Evolutionary conservation across 1,140 invertebrate genomes (phyloP), one percentile per base, ranked within the genome.

Genomic region (Pachyrhynchus sulphureomaculatus): DNA sequence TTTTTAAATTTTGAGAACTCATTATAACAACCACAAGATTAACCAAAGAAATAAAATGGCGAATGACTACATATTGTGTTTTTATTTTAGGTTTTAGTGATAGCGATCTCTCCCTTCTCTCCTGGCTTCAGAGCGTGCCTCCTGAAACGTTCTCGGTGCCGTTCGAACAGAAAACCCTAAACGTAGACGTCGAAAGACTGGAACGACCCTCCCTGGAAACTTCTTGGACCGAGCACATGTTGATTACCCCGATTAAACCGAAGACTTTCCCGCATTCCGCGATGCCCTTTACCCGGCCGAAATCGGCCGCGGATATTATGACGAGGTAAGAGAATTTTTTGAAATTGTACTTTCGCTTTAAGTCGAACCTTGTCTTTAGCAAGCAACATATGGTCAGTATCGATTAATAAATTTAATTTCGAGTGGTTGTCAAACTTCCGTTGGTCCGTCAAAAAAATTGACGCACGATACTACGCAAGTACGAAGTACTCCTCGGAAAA

Each of bases 151-250:
- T 96, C 77, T 88, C 88, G 9, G 91, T 93, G 59, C 95, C 95
- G 0, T 98, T 98, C 76, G 94, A 96, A 74, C 93, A 97, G 74
- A 86, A 91, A 71, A 90, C 88, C 18, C 79, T 98, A 4, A 92
- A 93, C 75, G 90, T 96, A 2, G 91, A 95, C 72, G 87, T 96
- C 1, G 91, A 94, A 70, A 83, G 90, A 37, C 76, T 98, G 39
- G 90, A 94, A 69, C 87, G 93, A 68, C 93, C 93, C 0, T 88
- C 86, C 1, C 77, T 97, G 57, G 94, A 96, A 75, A 95, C 95
- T 0, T 95, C 93, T 0, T 98, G 95, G 95, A 95, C 93, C 0
- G 95, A 97, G 73, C 93, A 97, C 71, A 97, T 98, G 85, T 80
- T 98, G 39, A 90, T 95, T 29, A 96, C 93, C 4, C 95, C 95